Base-by-base conservation (phyloP, 2,113 vertebrate genomes). In the Antennarius striatus region DNA sequence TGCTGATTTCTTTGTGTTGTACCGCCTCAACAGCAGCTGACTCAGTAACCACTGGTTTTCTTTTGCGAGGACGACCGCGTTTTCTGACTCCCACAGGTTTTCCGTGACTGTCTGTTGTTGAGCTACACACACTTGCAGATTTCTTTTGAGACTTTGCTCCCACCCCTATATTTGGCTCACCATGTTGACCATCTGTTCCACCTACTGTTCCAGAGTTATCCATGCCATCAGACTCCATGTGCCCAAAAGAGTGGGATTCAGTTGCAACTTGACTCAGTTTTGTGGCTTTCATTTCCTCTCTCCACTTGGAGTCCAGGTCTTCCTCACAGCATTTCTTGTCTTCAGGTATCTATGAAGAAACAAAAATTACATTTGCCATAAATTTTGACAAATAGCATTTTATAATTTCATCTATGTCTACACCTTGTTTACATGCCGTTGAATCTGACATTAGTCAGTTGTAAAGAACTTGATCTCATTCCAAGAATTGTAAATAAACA, bases 11-110 rank as follows among this genome's bases (percentile, higher is more conserved):
- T 30, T 76, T 28, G 2, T 68, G 73, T 11, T 86, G 75, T 56
- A 69, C 61, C 4, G 43, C 57, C 56, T 64, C 64, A 40, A 9
- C 12, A 17, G 29, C 40, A 7, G 45, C 43, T 8, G 29, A 1
- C 10, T 43, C 10, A 13, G 51, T 22, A 29, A 4, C 3, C 29
- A 30, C 0, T 0, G 0, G 4, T 53, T 57, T 75, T 0, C 1
- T 39, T 64, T 77, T 85, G 11, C 62, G 56, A 28, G 61, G 69
- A 30, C 82, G 77, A 3, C 88, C 67, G 0, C n/a, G 69, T 69
- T 22, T 85, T 39, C 22, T 47, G 58, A 10, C 39, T 10, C 30
- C 54, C 48, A 46, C 11, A 4, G 52, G 58, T 17, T 63, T 49
- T 30, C 16, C 63, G 0, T 30, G 62, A 17, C 39, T 46, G 28